phyloP scores from a whole-genome alignment of 2,888 invertebrate genomes.

The Entomobrya proxima region DNA sequence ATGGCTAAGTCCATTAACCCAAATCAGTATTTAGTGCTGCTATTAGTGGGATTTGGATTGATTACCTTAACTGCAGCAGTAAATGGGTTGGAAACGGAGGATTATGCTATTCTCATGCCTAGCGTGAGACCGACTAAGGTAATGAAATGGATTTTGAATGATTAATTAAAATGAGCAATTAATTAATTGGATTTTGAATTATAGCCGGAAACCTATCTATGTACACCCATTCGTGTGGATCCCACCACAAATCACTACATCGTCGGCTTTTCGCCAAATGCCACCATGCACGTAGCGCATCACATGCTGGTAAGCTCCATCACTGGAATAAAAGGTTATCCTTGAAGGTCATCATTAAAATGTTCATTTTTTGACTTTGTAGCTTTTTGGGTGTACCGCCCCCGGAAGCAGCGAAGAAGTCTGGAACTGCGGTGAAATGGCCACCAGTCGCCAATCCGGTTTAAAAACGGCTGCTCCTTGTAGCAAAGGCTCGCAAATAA shows the following conservation, averaged over 20 bases:
- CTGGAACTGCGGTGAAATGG: conserved; percentile 97
- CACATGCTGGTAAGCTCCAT: conserved; percentile 84
- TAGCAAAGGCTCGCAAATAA: conserved; percentile 83
- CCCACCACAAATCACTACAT: conserved; percentile 87
- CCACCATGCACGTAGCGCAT: conserved; percentile 92
- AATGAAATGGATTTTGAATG: conserved; percentile 76
- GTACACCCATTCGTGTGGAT: conserved; percentile 91
- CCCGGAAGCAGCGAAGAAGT: conserved; percentile 85
- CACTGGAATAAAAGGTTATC: background rate
- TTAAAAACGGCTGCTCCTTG: conserved; percentile 85
- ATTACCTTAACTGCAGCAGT: background rate
- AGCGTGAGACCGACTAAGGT: conserved; percentile 88
- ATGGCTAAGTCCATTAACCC: too few relatives aligned
- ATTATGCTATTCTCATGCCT: conserved; percentile 84
- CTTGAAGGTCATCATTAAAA: background rate
- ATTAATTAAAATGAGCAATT: conserved; percentile 72
- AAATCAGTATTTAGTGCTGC: too few relatives aligned
- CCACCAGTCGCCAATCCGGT: conserved; percentile 79
- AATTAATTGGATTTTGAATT: conserved; percentile 58
- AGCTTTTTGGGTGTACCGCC: conserved; percentile 89
- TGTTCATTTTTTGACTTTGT: background rate
- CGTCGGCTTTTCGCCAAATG: conserved; percentile 94
- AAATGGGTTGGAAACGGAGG: conserved; percentile 70
- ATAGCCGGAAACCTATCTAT: conserved; percentile 93
- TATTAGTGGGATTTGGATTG: too few relatives aligned